Evolutionary conservation across 2,888 invertebrate genomes (phyloP).

Genomic region (Frankliniella intonsa): DNA sequence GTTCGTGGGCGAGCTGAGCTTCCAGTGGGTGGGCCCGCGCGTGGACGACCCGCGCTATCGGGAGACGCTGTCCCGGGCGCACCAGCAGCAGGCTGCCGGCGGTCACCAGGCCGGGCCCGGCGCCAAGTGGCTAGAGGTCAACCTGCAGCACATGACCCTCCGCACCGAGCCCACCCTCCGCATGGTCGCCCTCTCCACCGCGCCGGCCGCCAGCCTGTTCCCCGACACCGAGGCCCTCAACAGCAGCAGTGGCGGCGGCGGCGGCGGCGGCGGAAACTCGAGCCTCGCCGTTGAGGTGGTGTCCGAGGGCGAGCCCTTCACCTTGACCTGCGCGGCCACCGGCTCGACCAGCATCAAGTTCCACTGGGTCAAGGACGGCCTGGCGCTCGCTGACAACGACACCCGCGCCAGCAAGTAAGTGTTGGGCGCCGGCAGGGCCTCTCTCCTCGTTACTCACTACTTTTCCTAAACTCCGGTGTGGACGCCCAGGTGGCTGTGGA

Average conservation of each 20-base stretch:
- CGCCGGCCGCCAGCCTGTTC: neutral
- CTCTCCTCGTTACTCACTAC: neutral
- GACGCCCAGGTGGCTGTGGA: neutral
- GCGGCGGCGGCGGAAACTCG: neutral
- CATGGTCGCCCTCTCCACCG: neutral
- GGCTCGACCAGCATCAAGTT: conserved; percentile 15
- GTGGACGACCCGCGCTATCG: neutral
- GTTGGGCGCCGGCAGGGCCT: neutral
- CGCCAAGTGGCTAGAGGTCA: conserved; percentile 12
- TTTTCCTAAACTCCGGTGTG: neutral
- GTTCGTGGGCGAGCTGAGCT: neutral
- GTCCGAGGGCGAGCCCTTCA: conserved; percentile 7
- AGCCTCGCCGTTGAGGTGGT: neutral
- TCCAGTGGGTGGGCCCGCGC: conserved; percentile 10
- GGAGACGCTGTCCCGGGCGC: neutral
- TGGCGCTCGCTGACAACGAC: neutral
- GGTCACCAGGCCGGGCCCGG: neutral
- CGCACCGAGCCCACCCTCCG: neutral
- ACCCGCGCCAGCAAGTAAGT: neutral
- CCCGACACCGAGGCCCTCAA: neutral
- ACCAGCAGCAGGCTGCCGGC: neutral
- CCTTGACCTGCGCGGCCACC: neutral
- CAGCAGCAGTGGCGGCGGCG: neutral
- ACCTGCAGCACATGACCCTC: conserved; percentile 6
- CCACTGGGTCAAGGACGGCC: conserved; percentile 21